These are phyloP conservation scores for Cyprinodon brontotheroides DNA, from an alignment of 2,113 vertebrate species.

Conservation along the genomic window DNA sequence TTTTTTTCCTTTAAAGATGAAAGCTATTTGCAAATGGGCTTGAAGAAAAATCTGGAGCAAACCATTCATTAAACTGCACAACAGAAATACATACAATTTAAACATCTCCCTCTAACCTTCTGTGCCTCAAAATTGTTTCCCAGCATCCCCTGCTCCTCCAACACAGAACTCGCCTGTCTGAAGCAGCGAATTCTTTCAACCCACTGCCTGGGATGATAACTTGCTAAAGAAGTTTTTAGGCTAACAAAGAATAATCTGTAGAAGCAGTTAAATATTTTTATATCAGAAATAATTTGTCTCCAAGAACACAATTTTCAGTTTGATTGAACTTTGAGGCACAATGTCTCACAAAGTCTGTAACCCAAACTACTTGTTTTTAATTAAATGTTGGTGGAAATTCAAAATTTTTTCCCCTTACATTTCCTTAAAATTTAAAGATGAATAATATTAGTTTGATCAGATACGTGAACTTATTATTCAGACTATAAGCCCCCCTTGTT, in stretches of 20 bases:
- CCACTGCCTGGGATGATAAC: no score
- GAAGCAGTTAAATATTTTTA: constrained; percentile 13
- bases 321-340: background rate
- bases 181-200: background rate
- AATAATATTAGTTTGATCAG: background rate
- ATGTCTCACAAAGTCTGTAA: background rate
- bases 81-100: background rate
- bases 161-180: rapidly evolving
- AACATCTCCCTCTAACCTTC: background rate
- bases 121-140: background rate
- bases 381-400: background rate
- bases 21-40: no score
- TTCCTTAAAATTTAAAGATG: background rate
- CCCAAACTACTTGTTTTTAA: background rate
- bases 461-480: background rate
- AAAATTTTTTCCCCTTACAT: background rate
- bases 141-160: background rate
- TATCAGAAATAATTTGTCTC: background rate
- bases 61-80: background rate
- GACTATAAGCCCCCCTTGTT: background rate
- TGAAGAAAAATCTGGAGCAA: background rate
- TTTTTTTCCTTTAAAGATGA: no score
- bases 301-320: background rate
- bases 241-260: background rate
- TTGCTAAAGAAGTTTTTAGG: background rate